Evolutionary conservation across 2,797 vertebrate genomes (phyloP), one percentile per base, ranked within the genome.

Genomic region (Serranus cabrilla): DNA sequence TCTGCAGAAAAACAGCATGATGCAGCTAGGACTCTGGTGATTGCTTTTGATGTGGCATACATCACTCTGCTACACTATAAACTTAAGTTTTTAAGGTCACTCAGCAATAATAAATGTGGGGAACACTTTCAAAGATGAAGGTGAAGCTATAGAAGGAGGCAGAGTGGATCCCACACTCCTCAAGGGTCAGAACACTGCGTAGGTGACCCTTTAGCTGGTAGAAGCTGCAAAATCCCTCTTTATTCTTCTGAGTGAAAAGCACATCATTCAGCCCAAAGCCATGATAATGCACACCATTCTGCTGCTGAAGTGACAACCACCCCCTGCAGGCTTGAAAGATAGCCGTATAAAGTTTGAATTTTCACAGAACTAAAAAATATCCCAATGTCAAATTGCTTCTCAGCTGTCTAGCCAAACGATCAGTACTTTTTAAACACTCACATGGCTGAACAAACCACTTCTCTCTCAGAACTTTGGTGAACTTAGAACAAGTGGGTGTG

Each of bases 141-240:
- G 13, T 2, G 5, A 16, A n/a, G 58, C 46, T 56, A 51, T 20
- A 3, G 56, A 56, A 59, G 55, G 34, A 65, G 68, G 39, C 56
- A 34, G 27, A 52, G 55, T 73, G 6, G 2, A 80, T 81, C 56
- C n/a, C 43, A 23, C n/a, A 7, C 37, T 81, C 57, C 47, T 76
- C 25, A 74, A 87, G 86, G 69, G 85, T 79, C 63, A 79, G 39
- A 75, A 56, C 61, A 70, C 17, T 43, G 73, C 31, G 83, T 73
- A 75, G 80, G 82, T 61, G 39, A 70, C 59, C 14, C 40, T 81
- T 58, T 56, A 69, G 69, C 77, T 71, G 60, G 45, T 50, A 75
- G 18, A 56, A 45, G 12, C 64, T 58, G 71, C 61, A 71, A 62
- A 79, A 55, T 34, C n/a, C 25, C 3, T 18, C 6, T 1, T 37